These are phyloP conservation scores for Nannobrachium achirus DNA, from an alignment of 2,113 vertebrate species.

Conservation along the genomic window DNA sequence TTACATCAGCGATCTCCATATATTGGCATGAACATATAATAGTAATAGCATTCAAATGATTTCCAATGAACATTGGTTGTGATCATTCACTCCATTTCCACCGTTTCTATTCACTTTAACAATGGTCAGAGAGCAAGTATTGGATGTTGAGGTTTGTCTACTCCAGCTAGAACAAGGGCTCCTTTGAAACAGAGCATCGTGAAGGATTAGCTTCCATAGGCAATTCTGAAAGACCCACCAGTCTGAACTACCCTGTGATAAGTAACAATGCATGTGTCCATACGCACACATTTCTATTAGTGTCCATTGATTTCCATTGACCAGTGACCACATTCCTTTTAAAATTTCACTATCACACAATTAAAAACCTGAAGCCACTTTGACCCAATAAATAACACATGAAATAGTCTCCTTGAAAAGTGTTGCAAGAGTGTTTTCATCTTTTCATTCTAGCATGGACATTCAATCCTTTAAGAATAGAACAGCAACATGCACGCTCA, in stretches of 20 bases:
- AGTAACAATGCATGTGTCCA: not conserved
- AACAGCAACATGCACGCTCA: not conserved
- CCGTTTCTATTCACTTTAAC: not conserved
- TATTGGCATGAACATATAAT: too few species aligned
- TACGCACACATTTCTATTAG: not conserved
- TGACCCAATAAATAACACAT: too few species aligned
- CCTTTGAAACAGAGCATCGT: not conserved
- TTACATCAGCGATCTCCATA: too few species aligned
- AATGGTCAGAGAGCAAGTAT: too few species aligned
- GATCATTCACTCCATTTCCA: not conserved
- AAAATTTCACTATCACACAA: too few species aligned
- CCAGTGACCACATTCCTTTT: not conserved
- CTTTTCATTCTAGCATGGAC: too few species aligned
- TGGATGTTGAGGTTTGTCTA: not conserved
- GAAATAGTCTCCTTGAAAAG: too few species aligned
- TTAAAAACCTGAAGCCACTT: too few species aligned
- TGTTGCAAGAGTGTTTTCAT: too few species aligned
- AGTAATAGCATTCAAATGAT: not conserved
- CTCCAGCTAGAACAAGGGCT: not conserved
- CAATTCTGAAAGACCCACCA: not conserved
- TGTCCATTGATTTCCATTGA: not conserved
- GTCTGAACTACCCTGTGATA: conserved; percentile 8
- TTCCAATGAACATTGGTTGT: not conserved
- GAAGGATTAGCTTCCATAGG: not conserved
- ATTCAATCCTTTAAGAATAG: too few species aligned